Percentiles rank a stretch among this genome's conserved stretches.
These are phyloP conservation scores for Pipistrellus pygmaeus DNA, from an alignment of 2,797 vertebrate species.

Conservation along the genomic window DNA sequence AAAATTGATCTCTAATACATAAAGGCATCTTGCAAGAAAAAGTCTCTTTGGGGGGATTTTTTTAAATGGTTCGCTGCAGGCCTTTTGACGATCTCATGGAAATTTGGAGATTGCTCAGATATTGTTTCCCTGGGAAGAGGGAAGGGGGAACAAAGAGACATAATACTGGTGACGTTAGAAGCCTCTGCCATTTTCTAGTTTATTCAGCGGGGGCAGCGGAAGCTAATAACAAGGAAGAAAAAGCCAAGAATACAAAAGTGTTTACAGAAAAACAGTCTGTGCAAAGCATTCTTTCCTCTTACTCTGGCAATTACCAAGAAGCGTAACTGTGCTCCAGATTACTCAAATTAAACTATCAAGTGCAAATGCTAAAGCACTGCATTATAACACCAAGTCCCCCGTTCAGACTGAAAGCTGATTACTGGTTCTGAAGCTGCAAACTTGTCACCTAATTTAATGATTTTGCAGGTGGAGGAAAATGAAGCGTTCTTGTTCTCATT, in stretches of 20 bases:
- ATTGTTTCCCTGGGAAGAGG: conserved; percentile 76
- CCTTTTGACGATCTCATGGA: conserved; percentile 82
- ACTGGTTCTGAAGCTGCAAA: conserved; percentile 83
- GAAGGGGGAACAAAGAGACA: conserved; percentile 77
- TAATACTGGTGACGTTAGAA: conserved; percentile 65
- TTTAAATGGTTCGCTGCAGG: conserved; percentile 80
- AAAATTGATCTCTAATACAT: conserved; percentile 88
- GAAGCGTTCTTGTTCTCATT: conserved; percentile 78
- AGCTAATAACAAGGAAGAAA: conserved; percentile 78
- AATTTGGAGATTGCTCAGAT: conserved; percentile 85
- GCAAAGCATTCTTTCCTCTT: conserved; percentile 52
- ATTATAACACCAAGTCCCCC: conserved; percentile 74
- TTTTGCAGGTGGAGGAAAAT: conserved; percentile 85
- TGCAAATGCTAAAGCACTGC: conserved; percentile 82
- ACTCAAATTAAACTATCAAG: conserved; percentile 88
- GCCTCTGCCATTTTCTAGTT: conserved; percentile 67
- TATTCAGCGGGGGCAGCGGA: conserved; percentile 73
- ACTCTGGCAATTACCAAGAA: conserved; percentile 68
- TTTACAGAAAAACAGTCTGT: conserved; percentile 73
- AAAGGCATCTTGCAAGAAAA: conserved; percentile 84
- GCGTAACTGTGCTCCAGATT: conserved; percentile 66
- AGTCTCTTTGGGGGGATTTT: conserved; percentile 69
- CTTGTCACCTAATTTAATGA: conserved; percentile 86
- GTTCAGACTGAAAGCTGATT: conserved; percentile 81
- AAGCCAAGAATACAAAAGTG: conserved; percentile 74